Evolutionary conservation across 2,113 vertebrate genomes (phyloP).

Genomic region (Rhizomys pruinosus): DNA sequence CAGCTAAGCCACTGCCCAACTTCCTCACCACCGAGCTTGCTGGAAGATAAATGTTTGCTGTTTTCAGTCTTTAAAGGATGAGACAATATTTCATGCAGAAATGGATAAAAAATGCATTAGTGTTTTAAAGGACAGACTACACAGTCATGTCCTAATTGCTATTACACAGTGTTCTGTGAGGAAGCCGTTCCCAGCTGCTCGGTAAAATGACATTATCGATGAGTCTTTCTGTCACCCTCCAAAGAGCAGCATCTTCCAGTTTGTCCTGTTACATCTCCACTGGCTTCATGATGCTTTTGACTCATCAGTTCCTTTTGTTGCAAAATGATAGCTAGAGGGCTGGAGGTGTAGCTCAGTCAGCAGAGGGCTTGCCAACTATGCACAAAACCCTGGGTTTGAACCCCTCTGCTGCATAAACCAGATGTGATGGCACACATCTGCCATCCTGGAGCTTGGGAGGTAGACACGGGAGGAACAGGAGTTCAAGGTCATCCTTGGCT

Average conservation of each 20-base stretch:
- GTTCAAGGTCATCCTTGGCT: background rate
- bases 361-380: no score
- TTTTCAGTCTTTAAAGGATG: conserved; percentile 24
- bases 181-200: no score
- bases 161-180: background rate
- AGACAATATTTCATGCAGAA: conserved; percentile 31
- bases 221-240: background rate
- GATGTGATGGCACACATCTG: background rate
- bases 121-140: background rate
- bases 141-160: background rate
- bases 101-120: background rate
- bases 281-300: background rate
- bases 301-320: conserved; percentile 17
- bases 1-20: background rate
- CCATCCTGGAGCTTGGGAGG: background rate
- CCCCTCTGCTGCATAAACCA: background rate
- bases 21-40: background rate
- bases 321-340: background rate
- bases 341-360: background rate
- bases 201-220: background rate
- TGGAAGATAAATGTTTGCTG: conserved; percentile 10
- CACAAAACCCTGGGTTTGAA: no score
- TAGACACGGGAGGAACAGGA: background rate
- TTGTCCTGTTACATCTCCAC: background rate
- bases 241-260: background rate